Evolutionary conservation across 2,797 vertebrate species (phyloP), one percentile per base, ranked within the genome.

Genomic region (Diplodus puntazzo): DNA sequence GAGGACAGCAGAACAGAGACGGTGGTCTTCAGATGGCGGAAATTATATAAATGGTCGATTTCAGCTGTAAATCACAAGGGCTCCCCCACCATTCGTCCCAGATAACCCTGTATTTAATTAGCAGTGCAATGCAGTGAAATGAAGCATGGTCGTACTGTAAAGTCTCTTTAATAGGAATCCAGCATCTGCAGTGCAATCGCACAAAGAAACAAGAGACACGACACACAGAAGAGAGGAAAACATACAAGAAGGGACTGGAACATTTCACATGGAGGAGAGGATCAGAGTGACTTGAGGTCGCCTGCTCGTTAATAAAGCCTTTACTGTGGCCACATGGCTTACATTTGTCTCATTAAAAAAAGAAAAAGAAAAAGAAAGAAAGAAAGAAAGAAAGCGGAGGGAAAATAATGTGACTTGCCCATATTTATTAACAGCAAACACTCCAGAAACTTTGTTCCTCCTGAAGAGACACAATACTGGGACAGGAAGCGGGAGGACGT

Each of bases 101-200:
- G 17, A n/a, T 21, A 45, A 50, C 6, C 50, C 46, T 48, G 21
- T 3, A 5, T 50, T 62, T 53, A 55, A 76, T 62, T 23, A 57
- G 16, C 59, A 60, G 6, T 21, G 71, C 16, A 23, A 43, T 18
- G 70, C 30, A 81, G 57, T 27, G n/a, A 76, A 21, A 63, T 9
- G 49, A 80, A 57, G 55, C 64, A 61, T 3, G 65, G 23, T 68
- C 21, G 57, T 87, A 58, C 53, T 92, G 91, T 92, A 92, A 94
- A 94, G 87, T 88, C 52, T 89, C 78, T 95, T 94, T 95, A 95
- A 94, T 94, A 91, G 80, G 85, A 93, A 89, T 92, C 92, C 88
- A 93, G 90, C 91, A 92, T 92, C 82, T 86, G 87, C 89, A 92
- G 92, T 90, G 89, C 87, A 83, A 85, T 80, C 62, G 86, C 92